phyloP scores from a whole-genome alignment of 2,888 invertebrate genomes.

The Erebia palarica region DNA sequence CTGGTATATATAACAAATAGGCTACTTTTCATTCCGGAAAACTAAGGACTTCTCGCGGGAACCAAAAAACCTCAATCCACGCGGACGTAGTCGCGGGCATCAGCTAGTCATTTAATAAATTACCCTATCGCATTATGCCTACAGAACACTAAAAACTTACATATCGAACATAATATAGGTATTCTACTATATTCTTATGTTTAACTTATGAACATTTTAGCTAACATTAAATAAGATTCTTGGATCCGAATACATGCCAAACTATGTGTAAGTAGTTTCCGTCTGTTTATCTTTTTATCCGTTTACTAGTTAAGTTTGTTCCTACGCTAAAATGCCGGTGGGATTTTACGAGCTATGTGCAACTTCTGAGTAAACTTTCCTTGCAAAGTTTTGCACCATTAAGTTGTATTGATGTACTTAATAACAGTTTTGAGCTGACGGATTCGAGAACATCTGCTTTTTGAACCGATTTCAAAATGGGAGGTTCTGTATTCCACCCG shows the following conservation, averaged over 20 bases:
- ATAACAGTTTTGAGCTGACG: background rate
- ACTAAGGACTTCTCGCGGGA: no score
- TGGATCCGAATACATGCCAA: background rate
- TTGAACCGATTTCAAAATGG: background rate
- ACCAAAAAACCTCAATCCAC: no score
- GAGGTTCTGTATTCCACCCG: no score
- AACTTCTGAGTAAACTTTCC: background rate
- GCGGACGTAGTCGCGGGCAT: no score
- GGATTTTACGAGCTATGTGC: background rate
- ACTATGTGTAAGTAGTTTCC: background rate
- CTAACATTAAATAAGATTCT: slow-evolving; percentile 1
- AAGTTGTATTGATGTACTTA: background rate
- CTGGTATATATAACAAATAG: no score
- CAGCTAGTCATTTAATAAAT: no score
- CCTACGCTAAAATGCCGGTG: background rate
- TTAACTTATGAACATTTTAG: background rate
- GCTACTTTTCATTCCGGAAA: no score
- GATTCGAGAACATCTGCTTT: background rate
- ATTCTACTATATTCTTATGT: no score
- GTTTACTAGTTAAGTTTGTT: slow-evolving; percentile 5
- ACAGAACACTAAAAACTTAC: no score
- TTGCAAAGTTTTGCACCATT: background rate
- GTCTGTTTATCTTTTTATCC: background rate
- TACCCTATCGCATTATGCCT: no score
- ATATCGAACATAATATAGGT: no score